A percentile compares a stretch with the other conserved stretches of the same genome.
Conservation (phyloP, 2,888 invertebrate species). For the Eupithecia vulgata region DNA sequence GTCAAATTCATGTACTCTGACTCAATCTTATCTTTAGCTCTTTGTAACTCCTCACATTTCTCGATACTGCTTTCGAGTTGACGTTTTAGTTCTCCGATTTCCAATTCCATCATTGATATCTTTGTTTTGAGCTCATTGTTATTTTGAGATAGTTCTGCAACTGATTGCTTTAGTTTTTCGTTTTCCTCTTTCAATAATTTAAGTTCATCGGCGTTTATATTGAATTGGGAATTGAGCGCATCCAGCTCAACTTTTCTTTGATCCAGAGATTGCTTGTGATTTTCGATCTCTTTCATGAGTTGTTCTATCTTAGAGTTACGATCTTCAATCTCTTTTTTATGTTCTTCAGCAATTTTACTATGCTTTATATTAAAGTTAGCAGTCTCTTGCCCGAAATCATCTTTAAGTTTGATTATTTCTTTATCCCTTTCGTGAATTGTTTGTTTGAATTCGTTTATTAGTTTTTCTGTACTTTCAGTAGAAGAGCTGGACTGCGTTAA, state of each 20-base stretch:
- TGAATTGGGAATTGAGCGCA: conserved; percentile 75
- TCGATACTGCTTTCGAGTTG: conserved; percentile 82
- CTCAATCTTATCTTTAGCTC: conserved; percentile 84
- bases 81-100: conserved; percentile 83
- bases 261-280: conserved; percentile 73
- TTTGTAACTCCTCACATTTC: conserved; percentile 82
- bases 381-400: conserved; percentile 77
- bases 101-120: conserved; percentile 78
- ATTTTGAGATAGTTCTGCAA: conserved; percentile 70
- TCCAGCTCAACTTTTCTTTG: conserved; percentile 79
- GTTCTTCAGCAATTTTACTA: conserved; percentile 79
- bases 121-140: conserved; percentile 71
- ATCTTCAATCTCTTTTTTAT: conserved; percentile 79
- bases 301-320: conserved; percentile 80
- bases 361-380: conserved; percentile 80
- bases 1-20: conserved; percentile 84
- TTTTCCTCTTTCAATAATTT: conserved; percentile 75
- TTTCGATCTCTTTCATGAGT: conserved; percentile 77
- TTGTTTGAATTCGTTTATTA: conserved; percentile 77
- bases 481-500: conserved; percentile 70
- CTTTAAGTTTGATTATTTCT: conserved; percentile 79
- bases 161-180: conserved; percentile 69
- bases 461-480: conserved; percentile 68
- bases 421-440: conserved; percentile 82
- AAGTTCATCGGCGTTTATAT: conserved; percentile 71